A percentile compares a stretch with the other conserved stretches of the same genome.
phyloP scores from a whole-genome alignment of 2,113 vertebrate genomes.

The Stegastes partitus region DNA sequence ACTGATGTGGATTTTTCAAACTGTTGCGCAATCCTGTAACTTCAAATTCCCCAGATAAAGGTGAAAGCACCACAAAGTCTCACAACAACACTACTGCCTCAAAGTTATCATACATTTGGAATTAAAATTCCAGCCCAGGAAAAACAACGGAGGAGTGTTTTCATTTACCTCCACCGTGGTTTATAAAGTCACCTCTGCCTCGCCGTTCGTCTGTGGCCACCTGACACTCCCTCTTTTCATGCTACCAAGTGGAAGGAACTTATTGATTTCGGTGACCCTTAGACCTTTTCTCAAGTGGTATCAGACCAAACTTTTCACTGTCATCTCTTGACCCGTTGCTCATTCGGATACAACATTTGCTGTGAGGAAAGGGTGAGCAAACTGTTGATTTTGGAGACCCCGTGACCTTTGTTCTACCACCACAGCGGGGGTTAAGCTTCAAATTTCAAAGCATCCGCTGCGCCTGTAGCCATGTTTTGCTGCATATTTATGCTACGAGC shows the following conservation, averaged over 20 bases:
- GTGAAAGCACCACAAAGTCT: too few species aligned
- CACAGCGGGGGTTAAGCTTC: slow-evolving; percentile 1
- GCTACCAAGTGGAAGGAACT: not conserved
- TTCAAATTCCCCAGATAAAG: not conserved
- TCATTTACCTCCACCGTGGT: slow-evolving; percentile 1
- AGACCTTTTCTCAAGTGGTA: slow-evolving; percentile 23
- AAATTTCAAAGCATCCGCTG: slow-evolving; percentile 2
- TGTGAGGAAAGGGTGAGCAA: not conserved
- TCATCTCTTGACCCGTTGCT: slow-evolving; percentile 21
- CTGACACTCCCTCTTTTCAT: not conserved
- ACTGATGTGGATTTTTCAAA: too few species aligned
- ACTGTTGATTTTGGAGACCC: slow-evolving; percentile 33
- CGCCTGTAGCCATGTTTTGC: not conserved
- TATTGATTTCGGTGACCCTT: slow-evolving; percentile 47
- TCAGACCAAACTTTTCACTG: slow-evolving; percentile 16
- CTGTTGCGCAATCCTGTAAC: not conserved
- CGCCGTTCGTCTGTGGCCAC: slow-evolving; percentile 19
- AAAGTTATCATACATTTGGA: not conserved
- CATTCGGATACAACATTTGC: slow-evolving; percentile 8
- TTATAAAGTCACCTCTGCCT: not conserved
- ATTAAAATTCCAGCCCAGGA: not conserved
- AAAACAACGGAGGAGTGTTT: not conserved
- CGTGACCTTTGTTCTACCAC: slow-evolving; percentile 34
- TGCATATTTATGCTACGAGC: not conserved
- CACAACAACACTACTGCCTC: not conserved